phyloP scores from a whole-genome alignment of 2,888 invertebrate genomes.

The Bombylius major region DNA sequence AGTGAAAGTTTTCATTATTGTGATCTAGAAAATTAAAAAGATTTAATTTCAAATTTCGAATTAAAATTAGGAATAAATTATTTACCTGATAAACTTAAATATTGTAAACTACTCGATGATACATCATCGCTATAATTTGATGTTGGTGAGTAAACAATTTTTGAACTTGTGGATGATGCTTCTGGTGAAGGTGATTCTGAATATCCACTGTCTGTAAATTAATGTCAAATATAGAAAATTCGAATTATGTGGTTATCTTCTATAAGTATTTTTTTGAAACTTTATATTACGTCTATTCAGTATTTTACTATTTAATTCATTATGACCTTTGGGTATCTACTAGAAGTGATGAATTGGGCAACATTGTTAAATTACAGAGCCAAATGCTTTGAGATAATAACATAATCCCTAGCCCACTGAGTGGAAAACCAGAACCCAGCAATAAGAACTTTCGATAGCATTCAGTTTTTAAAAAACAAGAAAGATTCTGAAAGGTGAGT shows the following conservation, averaged over 20 bases:
- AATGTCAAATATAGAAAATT: neutral
- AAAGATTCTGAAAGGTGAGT: too few species aligned
- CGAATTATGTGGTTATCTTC: neutral
- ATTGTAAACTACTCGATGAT: neutral
- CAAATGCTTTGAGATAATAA: too few species aligned
- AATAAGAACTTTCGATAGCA: too few species aligned
- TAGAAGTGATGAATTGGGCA: too few species aligned
- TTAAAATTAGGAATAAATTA: neutral
- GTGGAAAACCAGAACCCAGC: too few species aligned
- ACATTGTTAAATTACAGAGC: too few species aligned
- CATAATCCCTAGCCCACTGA: too few species aligned
- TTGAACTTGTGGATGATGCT: conserved; percentile 10
- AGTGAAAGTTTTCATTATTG: too few species aligned
- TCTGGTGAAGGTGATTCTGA: conserved; percentile 10
- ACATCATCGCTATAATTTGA: conserved; percentile 6
- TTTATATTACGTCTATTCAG: neutral
- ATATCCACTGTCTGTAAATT: conserved; percentile 10
- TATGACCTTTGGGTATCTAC: too few species aligned
- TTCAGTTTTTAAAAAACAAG: too few species aligned
- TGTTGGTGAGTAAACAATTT: conserved; percentile 9
- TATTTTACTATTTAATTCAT: too few species aligned
- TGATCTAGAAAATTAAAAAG: neutral
- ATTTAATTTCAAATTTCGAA: neutral
- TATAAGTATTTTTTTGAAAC: neutral
- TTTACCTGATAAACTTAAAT: conserved; percentile 2